Evolutionary conservation across 1,140 invertebrate genomes (phyloP).

Genomic region (Sinonovacula constricta): DNA sequence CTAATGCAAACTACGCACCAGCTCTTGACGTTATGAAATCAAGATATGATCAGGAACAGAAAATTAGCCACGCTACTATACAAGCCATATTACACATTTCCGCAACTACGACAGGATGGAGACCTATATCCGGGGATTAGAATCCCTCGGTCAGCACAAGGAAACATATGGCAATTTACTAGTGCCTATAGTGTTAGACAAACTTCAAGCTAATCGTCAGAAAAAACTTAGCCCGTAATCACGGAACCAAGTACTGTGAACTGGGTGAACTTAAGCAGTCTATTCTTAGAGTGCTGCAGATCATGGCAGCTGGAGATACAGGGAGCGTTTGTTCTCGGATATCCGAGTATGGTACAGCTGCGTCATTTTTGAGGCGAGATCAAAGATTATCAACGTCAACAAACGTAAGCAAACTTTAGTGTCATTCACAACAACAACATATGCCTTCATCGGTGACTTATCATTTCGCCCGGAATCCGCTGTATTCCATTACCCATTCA

Average conservation of each 20-base stretch:
- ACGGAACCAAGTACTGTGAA: background rate
- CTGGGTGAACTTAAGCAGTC: background rate
- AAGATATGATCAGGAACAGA: slow-evolving; percentile 33
- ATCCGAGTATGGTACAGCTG: no score
- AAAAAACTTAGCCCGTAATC: background rate
- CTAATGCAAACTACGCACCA: slow-evolving; percentile 34
- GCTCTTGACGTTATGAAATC: slow-evolving; percentile 23
- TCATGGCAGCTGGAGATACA: no score
- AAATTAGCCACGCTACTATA: slow-evolving; percentile 34
- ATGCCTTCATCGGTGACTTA: no score
- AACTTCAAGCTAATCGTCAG: slow-evolving; percentile 14
- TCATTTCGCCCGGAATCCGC: no score
- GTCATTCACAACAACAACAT: no score
- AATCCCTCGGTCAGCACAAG: slow-evolving; percentile 25
- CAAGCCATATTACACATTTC: slow-evolving; percentile 31
- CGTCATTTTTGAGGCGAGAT: no score
- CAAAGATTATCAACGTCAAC: no score
- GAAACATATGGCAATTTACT: slow-evolving; percentile 26
- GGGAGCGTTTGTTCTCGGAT: no score
- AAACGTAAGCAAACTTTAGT: no score
- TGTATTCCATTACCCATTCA: no score
- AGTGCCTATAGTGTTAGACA: slow-evolving; percentile 29
- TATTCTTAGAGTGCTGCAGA: background rate
- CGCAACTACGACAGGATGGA: slow-evolving; percentile 37
- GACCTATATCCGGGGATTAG: slow-evolving; percentile 28